Conservation (phyloP, 92 coral and sea anemone genomes). For the Actinernus sp. region DNA sequence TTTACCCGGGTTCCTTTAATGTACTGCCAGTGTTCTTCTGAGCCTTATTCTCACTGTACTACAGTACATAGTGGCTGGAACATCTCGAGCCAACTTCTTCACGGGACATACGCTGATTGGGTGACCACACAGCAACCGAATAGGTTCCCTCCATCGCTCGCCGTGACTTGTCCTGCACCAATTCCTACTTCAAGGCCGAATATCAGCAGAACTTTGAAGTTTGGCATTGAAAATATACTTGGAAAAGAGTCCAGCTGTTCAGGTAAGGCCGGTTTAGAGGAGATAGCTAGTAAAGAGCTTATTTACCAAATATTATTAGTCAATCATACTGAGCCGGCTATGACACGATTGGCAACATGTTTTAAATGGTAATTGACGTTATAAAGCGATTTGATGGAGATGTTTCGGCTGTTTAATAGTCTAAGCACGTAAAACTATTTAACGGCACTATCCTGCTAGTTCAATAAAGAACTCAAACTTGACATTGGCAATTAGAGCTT, state of each 20-base stretch:
- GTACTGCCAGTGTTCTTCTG: constrained; percentile 41
- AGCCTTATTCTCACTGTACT: constrained; percentile 26
- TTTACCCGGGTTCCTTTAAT: constrained; percentile 25
- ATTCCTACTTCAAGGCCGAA: constrained; percentile 5
- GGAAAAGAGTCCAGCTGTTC: constrained; percentile 20
- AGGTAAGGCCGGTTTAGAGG: constrained; percentile 61
- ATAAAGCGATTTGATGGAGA: too few species aligned
- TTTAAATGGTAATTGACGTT: too few species aligned
- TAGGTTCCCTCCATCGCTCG: not conserved
- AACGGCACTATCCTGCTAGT: too few species aligned
- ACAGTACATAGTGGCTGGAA: constrained; percentile 37
- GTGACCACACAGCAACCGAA: not conserved
- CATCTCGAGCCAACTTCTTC: not conserved
- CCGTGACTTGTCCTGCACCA: not conserved
- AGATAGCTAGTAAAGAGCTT: too few species aligned
- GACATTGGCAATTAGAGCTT: too few species aligned
- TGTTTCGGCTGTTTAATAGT: too few species aligned
- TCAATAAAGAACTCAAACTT: too few species aligned
- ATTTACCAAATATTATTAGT: too few species aligned
- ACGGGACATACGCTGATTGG: constrained; percentile 4
- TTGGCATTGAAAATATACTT: constrained; percentile 84
- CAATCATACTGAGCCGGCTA: too few species aligned
- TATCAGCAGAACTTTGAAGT: constrained; percentile 69
- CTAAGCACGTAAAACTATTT: too few species aligned
- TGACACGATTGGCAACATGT: too few species aligned